Base-by-base conservation (phyloP, 1,140 invertebrate genomes). In the Anoplophora glabripennis region DNA sequence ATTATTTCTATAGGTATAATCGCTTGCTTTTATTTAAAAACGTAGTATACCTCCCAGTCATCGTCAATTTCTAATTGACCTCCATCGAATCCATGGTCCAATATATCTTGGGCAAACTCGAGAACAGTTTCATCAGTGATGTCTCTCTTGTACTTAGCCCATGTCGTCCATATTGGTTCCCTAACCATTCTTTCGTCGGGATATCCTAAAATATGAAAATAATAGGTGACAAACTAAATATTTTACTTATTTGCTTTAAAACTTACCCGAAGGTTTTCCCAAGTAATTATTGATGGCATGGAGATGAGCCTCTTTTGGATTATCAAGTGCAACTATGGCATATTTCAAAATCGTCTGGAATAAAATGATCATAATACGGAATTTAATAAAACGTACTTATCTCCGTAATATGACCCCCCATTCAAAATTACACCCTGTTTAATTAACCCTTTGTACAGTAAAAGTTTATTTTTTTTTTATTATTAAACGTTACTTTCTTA, bases 21-120 rank as follows among this genome's bases (percentile, higher is more conserved):
- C 21, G 14, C 10, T 57, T 57, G 11, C 10, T 18, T 17, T 47
- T 38, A 9, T 18, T 35, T 40, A 8, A 40, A 40, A 40, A 40
- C 8, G 7, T 40, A 40, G 11, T 28, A 28, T 11, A 83, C 84
- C 70, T 95, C 92, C 93, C 93, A 97, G 7, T 88, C 83, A 70
- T 96, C 93, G 68, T 96, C 94, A 44, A 97, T 92, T 78, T 96
- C 93, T 11, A 96, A 57, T 67, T 94, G 92, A 51, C 90, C 89
- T 70, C 86, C 83, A 0, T 83, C 78, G 65, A 93, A 95, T 0
- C 83, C 84, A 66, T 89, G 67, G 0, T 77, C 69, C 0, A 80
- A 59, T 47, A 96, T 94, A 66, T 88, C 79, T 35, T 86, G 57
- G 0, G 87, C 90, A 71, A 88, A 95, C 7, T 86, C 71, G 1